Evolutionary conservation across 2,113 vertebrate species (phyloP).

Genomic region (Anser cygnoides): DNA sequence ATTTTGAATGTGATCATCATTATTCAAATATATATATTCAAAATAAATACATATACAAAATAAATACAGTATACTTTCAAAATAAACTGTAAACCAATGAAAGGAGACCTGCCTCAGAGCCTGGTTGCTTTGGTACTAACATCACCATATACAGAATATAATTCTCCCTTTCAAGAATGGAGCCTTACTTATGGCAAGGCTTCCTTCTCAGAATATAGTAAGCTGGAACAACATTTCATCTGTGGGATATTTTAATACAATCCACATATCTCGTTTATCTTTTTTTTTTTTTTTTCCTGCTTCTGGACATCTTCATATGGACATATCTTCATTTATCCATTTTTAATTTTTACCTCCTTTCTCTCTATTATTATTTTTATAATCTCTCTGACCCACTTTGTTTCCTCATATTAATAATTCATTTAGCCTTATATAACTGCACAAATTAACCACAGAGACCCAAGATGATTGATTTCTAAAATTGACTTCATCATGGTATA

Average conservation of each 20-base stretch:
- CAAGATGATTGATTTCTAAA: not conserved
- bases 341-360: not conserved
- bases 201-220: not conserved
- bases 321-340: not conserved
- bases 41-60: too few species aligned
- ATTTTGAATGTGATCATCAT: not conserved
- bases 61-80: not conserved
- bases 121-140: not conserved
- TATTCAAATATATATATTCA: too few species aligned
- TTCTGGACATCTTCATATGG: not conserved
- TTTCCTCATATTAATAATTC: not conserved
- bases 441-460: not conserved
- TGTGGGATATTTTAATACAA: not conserved
- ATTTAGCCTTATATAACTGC: not conserved
- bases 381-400: not conserved
- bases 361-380: not conserved
- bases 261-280: not conserved
- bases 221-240: not conserved
- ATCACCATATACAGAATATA: not conserved
- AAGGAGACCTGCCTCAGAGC: not conserved
- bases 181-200: not conserved
- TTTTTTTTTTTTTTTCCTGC: not conserved
- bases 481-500: not conserved
- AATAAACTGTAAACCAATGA: not conserved
- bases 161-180: not conserved